phyloP scores from a whole-genome alignment of 2,888 invertebrate species.

The Campopleginae sp. region DNA sequence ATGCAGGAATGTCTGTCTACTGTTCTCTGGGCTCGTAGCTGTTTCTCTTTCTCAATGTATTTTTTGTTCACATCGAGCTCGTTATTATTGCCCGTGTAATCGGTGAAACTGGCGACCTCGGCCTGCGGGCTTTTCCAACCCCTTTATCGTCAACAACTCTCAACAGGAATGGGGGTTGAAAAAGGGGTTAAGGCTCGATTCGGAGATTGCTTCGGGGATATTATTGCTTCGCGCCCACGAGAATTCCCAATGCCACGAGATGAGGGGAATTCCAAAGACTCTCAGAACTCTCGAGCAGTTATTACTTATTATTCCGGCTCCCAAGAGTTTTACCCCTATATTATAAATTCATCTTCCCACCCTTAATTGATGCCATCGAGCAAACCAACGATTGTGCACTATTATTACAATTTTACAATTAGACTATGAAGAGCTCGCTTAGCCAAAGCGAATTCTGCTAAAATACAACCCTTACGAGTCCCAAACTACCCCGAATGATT shows the following conservation, averaged over 20 bases:
- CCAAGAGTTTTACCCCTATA: neutral
- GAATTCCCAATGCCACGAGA: slow-evolving; percentile 49
- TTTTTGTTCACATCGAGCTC: slow-evolving; percentile 21
- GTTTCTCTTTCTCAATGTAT: neutral
- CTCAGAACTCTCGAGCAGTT: slow-evolving; percentile 23
- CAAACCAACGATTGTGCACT: neutral
- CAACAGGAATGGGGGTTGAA: slow-evolving; percentile 12
- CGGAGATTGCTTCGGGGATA: slow-evolving; percentile 56
- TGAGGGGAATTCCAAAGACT: slow-evolving; percentile 29
- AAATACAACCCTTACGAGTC: too few species aligned
- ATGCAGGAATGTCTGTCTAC: slow-evolving; percentile 12
- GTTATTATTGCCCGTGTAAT: slow-evolving; percentile 62
- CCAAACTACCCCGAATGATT: too few species aligned
- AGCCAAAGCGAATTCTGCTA: neutral
- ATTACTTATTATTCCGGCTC: slow-evolving; percentile 34
- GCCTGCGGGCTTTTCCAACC: slow-evolving; percentile 34
- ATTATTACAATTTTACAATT: neutral
- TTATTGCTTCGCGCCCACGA: slow-evolving; percentile 53
- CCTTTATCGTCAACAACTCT: slow-evolving; percentile 28
- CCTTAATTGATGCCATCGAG: neutral
- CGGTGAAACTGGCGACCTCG: slow-evolving; percentile 59
- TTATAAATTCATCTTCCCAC: slow-evolving; percentile 19
- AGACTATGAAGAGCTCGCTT: neutral
- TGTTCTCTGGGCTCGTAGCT: neutral
- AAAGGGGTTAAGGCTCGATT: slow-evolving; percentile 22